Evolutionary conservation across 1,140 invertebrate genomes (phyloP).

Genomic region (Patella vulgata): DNA sequence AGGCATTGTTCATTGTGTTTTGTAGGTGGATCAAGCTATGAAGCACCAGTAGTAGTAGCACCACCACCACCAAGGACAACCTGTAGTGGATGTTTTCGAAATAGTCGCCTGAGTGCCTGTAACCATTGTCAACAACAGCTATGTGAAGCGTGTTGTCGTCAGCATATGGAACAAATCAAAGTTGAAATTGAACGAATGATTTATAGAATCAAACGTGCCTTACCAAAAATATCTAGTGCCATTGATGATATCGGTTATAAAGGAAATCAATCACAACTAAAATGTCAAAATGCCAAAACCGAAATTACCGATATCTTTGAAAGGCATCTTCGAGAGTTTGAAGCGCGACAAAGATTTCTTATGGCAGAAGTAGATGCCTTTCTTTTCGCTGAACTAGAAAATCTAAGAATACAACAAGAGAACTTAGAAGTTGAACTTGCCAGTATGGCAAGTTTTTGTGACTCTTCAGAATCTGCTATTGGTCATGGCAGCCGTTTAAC

Average conservation of each 20-base stretch:
- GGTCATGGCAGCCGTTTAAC: conserved; percentile 70
- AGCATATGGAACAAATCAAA: conserved; percentile 90
- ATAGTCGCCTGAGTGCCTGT: conserved; percentile 88
- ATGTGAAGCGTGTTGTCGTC: conserved; percentile 88
- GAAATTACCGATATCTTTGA: conserved; percentile 81
- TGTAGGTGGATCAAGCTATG: too few species aligned
- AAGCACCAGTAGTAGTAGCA: not conserved
- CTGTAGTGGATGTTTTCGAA: conserved; percentile 82
- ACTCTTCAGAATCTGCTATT: conserved; percentile 94
- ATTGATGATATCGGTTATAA: conserved; percentile 47
- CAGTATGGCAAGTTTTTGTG: conserved; percentile 94
- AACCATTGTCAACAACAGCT: conserved; percentile 93
- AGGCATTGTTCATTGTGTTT: too few species aligned
- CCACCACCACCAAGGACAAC: conserved; percentile 27
- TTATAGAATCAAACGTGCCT: conserved; percentile 79
- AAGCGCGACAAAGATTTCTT: conserved; percentile 89
- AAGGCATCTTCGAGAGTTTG: conserved; percentile 85
- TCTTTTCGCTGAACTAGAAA: conserved; percentile 82
- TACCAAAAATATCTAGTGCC: conserved; percentile 75
- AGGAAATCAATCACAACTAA: conserved; percentile 44
- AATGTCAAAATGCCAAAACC: conserved; percentile 61
- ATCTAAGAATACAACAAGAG: conserved; percentile 86
- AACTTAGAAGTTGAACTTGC: conserved; percentile 91
- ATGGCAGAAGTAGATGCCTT: conserved; percentile 90
- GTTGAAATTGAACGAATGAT: conserved; percentile 94